These are phyloP conservation scores for Cheumatopsyche charites DNA, from an alignment of 1,140 invertebrate genomes.

Conservation along the genomic window DNA sequence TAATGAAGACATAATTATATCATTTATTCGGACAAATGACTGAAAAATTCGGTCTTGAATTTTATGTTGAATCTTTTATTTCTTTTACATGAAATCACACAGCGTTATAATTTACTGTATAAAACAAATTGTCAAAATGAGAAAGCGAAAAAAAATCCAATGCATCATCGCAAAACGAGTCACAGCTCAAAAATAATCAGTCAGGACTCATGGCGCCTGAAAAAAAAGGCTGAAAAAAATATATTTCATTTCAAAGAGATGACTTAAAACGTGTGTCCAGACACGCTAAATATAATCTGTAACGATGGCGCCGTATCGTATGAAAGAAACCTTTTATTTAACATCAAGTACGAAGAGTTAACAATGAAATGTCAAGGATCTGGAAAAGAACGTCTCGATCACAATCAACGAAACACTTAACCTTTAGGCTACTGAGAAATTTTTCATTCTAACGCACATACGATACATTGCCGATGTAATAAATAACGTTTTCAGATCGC, in stretches of 20 bases:
- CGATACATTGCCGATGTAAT: neutral
- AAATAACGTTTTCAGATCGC: neutral
- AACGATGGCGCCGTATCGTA: neutral
- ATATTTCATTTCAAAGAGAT: too few species aligned
- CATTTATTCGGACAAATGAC: too few species aligned
- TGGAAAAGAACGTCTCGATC: neutral
- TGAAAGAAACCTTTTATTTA: neutral
- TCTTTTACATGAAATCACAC: too few species aligned
- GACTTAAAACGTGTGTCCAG: neutral
- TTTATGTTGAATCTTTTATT: too few species aligned
- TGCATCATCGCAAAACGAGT: neutral
- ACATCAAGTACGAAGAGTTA: neutral
- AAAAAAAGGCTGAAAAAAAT: constrained; percentile 6
- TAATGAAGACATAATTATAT: too few species aligned
- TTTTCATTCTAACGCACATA: neutral
- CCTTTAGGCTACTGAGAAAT: constrained; percentile 3
- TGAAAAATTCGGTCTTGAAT: too few species aligned
- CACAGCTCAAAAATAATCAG: neutral
- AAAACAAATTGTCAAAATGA: too few species aligned
- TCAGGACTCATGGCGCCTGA: constrained; percentile 18
- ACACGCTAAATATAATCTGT: neutral
- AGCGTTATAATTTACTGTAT: too few species aligned
- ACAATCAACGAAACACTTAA: neutral
- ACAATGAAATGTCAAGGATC: constrained; percentile 15
- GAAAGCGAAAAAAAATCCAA: neutral